Evolutionary conservation across 2,113 vertebrate species (phyloP).

Genomic region (Pagrus major): DNA sequence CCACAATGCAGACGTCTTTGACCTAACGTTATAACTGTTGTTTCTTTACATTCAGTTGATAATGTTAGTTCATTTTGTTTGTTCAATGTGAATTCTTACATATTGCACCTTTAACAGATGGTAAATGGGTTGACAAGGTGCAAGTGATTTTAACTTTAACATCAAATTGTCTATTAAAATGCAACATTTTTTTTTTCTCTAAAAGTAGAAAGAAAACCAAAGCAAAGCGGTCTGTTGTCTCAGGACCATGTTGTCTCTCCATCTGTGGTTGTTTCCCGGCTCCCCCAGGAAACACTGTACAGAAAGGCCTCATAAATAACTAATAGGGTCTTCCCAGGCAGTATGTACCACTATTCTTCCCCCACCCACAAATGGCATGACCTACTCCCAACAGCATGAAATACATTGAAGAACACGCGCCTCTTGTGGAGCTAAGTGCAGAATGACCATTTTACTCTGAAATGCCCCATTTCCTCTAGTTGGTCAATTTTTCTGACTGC

Average conservation of each 20-base stretch:
- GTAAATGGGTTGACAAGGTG: no score
- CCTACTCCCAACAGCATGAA: slow-evolving; percentile 43
- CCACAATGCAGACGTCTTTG: no score
- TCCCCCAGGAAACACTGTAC: slow-evolving; percentile 53
- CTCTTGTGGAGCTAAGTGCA: neutral
- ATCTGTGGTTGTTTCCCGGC: slow-evolving; percentile 48
- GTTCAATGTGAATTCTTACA: no score
- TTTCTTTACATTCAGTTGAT: no score
- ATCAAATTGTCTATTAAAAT: no score
- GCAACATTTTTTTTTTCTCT: no score
- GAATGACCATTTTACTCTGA: slow-evolving; percentile 2
- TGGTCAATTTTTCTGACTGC: neutral
- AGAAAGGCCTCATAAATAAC: slow-evolving; percentile 73
- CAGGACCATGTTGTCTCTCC: slow-evolving; percentile 48
- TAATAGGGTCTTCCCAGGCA: slow-evolving; percentile 62
- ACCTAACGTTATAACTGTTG: no score
- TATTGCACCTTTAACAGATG: no score
- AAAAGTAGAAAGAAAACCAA: neutral
- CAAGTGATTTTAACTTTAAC: no score
- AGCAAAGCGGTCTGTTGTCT: slow-evolving; percentile 5
- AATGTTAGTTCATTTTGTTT: no score
- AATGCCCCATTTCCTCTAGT: neutral
- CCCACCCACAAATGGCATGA: slow-evolving; percentile 46
- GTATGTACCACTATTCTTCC: slow-evolving; percentile 30
- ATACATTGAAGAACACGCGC: neutral